These are phyloP conservation scores for Antheraea assamensis DNA, from an alignment of 2,888 invertebrate genomes.

Conservation along the genomic window DNA sequence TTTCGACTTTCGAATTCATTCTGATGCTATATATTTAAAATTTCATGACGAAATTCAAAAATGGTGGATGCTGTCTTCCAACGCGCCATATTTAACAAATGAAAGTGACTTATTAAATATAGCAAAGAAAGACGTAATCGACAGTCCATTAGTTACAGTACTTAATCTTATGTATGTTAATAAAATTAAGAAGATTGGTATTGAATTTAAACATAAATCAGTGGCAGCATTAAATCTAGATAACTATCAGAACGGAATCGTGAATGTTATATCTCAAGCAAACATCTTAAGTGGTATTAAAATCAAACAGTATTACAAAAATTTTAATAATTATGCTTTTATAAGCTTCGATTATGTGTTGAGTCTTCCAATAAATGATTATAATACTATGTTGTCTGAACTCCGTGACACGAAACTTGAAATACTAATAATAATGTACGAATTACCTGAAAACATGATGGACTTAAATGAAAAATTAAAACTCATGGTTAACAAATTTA, in stretches of 20 bases:
- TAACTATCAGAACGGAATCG: slow-evolving; percentile 25
- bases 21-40: slow-evolving; percentile 48
- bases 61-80: slow-evolving; percentile 47
- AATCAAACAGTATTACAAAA: slow-evolving; percentile 39
- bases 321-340: slow-evolving; percentile 34
- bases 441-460: slow-evolving; percentile 28
- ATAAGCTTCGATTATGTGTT: slow-evolving; percentile 46
- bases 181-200: slow-evolving; percentile 38
- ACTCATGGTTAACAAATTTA: slow-evolving; percentile 34
- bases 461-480: slow-evolving; percentile 32
- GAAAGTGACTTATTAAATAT: slow-evolving; percentile 39
- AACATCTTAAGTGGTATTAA: slow-evolving; percentile 41
- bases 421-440: slow-evolving; percentile 41
- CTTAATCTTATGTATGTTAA: slow-evolving; percentile 43
- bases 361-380: slow-evolving; percentile 40
- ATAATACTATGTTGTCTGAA: slow-evolving; percentile 41
- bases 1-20: slow-evolving; percentile 42
- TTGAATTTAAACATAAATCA: slow-evolving; percentile 34
- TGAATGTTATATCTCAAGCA: slow-evolving; percentile 39
- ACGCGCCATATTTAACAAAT: slow-evolving; percentile 40
- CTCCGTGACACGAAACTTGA: slow-evolving; percentile 33
- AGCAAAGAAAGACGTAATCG: slow-evolving; percentile 45
- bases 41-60: slow-evolving; percentile 52
- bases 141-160: slow-evolving; percentile 44
- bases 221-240: slow-evolving; percentile 34